phyloP scores from a whole-genome alignment of 2,797 vertebrate genomes.

The Megalops cyprinoides region DNA sequence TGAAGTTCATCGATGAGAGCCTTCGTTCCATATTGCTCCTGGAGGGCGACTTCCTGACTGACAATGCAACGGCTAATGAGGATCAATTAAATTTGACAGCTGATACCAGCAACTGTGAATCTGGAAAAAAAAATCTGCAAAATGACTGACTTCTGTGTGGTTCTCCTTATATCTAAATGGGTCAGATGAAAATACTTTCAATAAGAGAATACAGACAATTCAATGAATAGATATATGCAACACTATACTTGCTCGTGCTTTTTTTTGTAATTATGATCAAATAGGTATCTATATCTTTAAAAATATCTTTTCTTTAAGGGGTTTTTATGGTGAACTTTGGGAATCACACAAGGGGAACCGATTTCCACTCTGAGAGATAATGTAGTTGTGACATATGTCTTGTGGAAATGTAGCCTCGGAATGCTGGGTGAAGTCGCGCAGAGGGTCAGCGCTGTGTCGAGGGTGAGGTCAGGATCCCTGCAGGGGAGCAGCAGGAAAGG shows the following conservation, averaged over 20 bases:
- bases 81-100: conserved; percentile 54
- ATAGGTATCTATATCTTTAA: neutral
- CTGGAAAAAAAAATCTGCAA: neutral
- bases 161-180: neutral
- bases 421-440: conserved; percentile 54
- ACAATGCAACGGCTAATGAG: conserved; percentile 71
- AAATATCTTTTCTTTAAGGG: neutral
- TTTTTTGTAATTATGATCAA: conserved; percentile 8
- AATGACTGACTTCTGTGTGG: neutral
- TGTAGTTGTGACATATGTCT: conserved; percentile 61
- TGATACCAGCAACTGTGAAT: conserved; percentile 42
- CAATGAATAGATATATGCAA: neutral
- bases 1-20: conserved; percentile 72
- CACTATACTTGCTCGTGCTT: neutral
- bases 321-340: neutral
- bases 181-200: too few relatives aligned
- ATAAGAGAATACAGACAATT: conserved; percentile 15
- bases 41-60: conserved; percentile 71
- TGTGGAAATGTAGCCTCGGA: conserved; percentile 58
- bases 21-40: conserved; percentile 69
- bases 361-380: conserved; percentile 13
- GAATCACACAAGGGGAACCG: neutral
- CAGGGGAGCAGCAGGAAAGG: conserved; percentile 45
- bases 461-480: conserved; percentile 72
- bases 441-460: conserved; percentile 69